These are phyloP conservation scores for Tympanoctomys barrerae DNA, from an alignment of 2,797 vertebrate genomes.

Conservation along the genomic window DNA sequence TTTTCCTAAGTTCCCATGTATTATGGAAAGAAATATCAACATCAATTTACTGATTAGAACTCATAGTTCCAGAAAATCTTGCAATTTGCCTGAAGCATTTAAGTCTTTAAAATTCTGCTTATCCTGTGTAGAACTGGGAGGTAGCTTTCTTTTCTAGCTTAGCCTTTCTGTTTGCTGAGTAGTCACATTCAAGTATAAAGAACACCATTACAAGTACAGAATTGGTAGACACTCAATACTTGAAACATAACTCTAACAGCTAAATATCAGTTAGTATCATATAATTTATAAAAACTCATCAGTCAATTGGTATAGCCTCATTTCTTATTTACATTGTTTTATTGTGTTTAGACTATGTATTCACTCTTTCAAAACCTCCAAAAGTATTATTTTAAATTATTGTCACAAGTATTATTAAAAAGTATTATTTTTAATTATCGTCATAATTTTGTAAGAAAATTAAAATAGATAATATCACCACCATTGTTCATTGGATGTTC, in stretches of 20 bases:
- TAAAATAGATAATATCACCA: too few relatives aligned
- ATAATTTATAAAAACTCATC: not conserved
- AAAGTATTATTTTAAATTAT: not conserved
- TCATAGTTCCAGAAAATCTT: constrained; percentile 1
- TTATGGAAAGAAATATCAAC: not conserved
- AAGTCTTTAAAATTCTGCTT: not conserved
- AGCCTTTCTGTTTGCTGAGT: not conserved
- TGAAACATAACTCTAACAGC: not conserved
- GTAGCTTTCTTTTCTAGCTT: not conserved
- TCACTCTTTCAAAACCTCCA: not conserved
- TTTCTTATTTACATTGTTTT: not conserved
- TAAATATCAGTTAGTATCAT: not conserved
- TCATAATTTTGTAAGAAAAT: not conserved
- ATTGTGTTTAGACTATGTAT: not conserved
- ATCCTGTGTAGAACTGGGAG: not conserved
- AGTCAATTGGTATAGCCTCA: not conserved
- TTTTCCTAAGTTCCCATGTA: constrained; percentile 9
- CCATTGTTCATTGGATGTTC: too few relatives aligned
- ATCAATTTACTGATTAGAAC: constrained; percentile 33
- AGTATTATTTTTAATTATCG: not conserved
- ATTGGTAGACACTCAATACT: not conserved
- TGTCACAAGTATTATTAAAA: not conserved
- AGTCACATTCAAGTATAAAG: rapidly evolving
- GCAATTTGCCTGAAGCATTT: not conserved
- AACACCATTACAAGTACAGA: not conserved